Percentiles rank a stretch among this genome's conserved stretches.
Conservation (phyloP, 2,888 invertebrate genomes). For the Lithosia quadra region DNA sequence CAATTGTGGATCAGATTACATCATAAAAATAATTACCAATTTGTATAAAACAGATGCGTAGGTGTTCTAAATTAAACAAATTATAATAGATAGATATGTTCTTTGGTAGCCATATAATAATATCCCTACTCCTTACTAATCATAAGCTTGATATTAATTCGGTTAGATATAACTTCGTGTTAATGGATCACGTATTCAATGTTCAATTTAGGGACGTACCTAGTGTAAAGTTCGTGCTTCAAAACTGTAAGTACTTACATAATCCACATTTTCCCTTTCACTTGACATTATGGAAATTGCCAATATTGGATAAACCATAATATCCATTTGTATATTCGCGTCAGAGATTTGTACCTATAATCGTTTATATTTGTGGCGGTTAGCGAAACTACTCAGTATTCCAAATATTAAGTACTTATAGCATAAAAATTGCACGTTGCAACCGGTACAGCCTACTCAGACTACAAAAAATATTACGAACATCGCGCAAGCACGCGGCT, state of each 20-base stretch:
- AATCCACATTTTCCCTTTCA: constrained; percentile 28
- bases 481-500: constrained; percentile 11
- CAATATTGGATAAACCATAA: background rate
- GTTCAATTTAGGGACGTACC: constrained; percentile 29
- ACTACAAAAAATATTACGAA: background rate
- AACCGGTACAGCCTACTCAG: background rate
- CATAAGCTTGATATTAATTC: constrained; percentile 17
- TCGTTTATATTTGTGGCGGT: background rate
- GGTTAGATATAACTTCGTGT: constrained; percentile 23
- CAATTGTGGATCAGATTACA: background rate
- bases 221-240: constrained; percentile 25
- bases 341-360: no score
- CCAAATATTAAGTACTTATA: no score
- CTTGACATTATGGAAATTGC: constrained; percentile 2
- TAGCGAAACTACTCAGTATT: background rate
- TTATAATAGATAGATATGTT: background rate
- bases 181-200: constrained; percentile 48
- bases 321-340: background rate
- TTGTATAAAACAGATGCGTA: background rate
- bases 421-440: background rate
- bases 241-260: constrained; percentile 21
- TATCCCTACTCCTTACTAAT: constrained; percentile 24
- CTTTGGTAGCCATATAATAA: background rate
- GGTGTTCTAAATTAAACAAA: background rate
- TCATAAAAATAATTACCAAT: background rate